Percentiles rank a stretch among this genome's conserved stretches.
These are phyloP conservation scores for Cavia aperea DNA, from an alignment of 2,113 vertebrate genomes.

Conservation along the genomic window DNA sequence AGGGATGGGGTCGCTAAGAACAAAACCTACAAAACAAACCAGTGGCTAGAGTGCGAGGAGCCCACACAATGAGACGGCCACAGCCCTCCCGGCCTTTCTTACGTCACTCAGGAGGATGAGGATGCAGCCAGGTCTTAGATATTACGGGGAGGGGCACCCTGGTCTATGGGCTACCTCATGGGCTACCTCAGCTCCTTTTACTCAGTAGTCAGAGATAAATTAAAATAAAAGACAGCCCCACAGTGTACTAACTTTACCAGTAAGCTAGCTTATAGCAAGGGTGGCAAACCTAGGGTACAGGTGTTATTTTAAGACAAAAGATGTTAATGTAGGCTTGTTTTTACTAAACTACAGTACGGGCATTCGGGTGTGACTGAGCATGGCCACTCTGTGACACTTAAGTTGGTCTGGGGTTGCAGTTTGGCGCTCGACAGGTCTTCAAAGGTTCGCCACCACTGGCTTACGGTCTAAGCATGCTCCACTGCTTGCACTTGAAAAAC, in stretches of 20 bases:
- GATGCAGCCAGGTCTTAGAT: not conserved
- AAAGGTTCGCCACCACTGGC: not conserved
- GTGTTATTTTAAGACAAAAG: not conserved
- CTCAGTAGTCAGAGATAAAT: not conserved
- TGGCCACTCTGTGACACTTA: not conserved
- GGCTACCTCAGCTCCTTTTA: not conserved
- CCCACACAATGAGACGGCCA: too few species aligned
- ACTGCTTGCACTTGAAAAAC: not conserved
- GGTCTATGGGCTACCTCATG: not conserved
- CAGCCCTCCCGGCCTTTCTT: not conserved
- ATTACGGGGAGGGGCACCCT: accelerated
- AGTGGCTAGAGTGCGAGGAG: accelerated
- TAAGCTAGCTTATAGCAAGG: not conserved
- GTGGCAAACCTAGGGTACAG: not conserved
- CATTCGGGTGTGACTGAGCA: not conserved
- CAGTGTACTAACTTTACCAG: not conserved
- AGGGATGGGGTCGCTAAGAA: not conserved
- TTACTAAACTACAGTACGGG: not conserved
- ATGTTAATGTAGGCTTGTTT: not conserved
- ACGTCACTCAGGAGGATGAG: accelerated
- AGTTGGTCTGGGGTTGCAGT: not conserved
- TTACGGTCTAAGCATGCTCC: accelerated
- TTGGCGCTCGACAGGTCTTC: not conserved
- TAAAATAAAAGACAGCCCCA: not conserved
- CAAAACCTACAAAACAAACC: not conserved